Percentiles rank a stretch among this genome's conserved stretches.
phyloP scores from a whole-genome alignment of 2,113 vertebrate species.

The Sapajus apella region DNA sequence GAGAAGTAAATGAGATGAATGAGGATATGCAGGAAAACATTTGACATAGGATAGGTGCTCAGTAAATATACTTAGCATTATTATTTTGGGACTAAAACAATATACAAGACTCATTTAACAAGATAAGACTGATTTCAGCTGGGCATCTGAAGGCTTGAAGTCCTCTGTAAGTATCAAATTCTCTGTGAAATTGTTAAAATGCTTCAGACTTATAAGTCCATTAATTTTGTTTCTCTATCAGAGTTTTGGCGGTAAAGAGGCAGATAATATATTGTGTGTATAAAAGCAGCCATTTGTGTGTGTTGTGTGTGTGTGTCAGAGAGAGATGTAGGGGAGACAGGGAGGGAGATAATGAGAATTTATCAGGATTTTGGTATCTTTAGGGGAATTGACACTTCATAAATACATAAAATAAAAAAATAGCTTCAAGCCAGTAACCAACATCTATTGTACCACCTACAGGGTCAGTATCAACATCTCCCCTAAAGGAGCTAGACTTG shows the following conservation, averaged over 20 bases:
- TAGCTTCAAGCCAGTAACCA: slow-evolving; percentile 70
- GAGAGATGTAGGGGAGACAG: background rate
- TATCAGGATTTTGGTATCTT: background rate
- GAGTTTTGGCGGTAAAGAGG: background rate
- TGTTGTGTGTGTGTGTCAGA: background rate
- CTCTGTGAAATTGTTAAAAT: slow-evolving; percentile 9
- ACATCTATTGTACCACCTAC: slow-evolving; percentile 62
- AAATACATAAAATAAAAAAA: slow-evolving; percentile 64
- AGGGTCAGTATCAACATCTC: slow-evolving; percentile 57
- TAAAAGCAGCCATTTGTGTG: background rate
- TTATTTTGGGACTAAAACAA: background rate
- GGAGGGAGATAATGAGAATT: background rate
- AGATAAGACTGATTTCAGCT: slow-evolving; percentile 20
- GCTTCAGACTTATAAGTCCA: slow-evolving; percentile 54
- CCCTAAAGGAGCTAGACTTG: slow-evolving; percentile 67
- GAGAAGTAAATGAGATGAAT: slow-evolving; percentile 29
- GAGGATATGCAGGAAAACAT: background rate
- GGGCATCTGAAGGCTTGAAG: slow-evolving; percentile 44
- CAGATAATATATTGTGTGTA: background rate
- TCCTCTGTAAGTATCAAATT: slow-evolving; percentile 5
- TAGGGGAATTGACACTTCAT: background rate
- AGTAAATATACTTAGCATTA: background rate
- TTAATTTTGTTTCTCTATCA: slow-evolving; percentile 31
- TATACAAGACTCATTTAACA: background rate
- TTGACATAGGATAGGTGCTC: background rate